phyloP scores from a whole-genome alignment of 2,888 invertebrate genomes.

The Spilarctia lutea region DNA sequence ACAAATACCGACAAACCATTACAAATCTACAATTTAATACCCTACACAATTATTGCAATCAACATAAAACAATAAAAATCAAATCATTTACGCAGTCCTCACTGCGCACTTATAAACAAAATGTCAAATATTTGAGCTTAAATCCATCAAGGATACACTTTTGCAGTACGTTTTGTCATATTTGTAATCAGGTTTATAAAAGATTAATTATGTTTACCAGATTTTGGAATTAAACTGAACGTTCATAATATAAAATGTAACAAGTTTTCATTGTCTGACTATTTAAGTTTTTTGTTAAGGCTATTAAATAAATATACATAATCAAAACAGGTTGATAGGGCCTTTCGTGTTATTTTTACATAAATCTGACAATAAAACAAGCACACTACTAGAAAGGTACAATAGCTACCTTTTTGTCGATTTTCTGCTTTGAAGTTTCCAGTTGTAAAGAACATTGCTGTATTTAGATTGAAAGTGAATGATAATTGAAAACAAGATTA shows the following conservation, averaged over 20 bases:
- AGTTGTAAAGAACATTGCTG: too few species aligned
- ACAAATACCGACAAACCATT: neutral
- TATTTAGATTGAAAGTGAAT: too few species aligned
- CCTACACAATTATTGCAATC: neutral
- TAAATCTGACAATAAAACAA: neutral
- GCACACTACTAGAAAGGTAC: neutral
- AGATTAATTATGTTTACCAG: constrained; percentile 44
- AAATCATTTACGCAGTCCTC: neutral
- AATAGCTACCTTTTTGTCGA: neutral
- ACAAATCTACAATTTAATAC: neutral
- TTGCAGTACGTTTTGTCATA: constrained; percentile 25
- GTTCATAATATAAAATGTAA: constrained; percentile 5
- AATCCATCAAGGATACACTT: constrained; percentile 32
- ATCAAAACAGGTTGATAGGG: neutral
- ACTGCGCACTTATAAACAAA: constrained; percentile 25
- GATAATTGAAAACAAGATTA: too few species aligned
- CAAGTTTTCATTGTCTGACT: constrained; percentile 2
- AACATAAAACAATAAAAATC: constrained; percentile 5
- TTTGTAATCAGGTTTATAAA: constrained; percentile 36
- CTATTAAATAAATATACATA: neutral
- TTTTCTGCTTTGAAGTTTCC: neutral
- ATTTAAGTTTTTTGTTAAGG: neutral
- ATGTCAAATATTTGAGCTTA: constrained; percentile 40
- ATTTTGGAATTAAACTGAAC: constrained; percentile 32
- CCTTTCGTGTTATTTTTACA: neutral